A percentile compares a stretch with the other conserved stretches of the same genome.
These are phyloP conservation scores for Lamproptera curius DNA, from an alignment of 2,888 invertebrate genomes.

Conservation along the genomic window DNA sequence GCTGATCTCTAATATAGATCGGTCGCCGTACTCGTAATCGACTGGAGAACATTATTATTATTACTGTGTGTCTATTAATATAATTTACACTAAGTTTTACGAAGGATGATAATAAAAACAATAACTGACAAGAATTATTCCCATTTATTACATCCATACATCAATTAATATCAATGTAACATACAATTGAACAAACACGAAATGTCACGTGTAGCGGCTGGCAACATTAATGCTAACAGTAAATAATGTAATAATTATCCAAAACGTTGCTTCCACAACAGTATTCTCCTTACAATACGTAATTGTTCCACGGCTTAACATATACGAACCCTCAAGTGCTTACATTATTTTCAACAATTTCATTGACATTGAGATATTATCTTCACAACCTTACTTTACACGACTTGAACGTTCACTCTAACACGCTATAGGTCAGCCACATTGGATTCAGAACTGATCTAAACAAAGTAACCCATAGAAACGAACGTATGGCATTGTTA, in stretches of 20 bases:
- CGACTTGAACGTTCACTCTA: no score
- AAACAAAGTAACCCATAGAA: no score
- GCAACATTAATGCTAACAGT: constrained; percentile 1
- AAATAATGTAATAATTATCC: constrained; percentile 6
- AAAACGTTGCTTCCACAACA: not conserved
- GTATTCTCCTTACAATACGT: not conserved
- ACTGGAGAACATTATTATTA: no score
- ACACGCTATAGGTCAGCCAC: no score
- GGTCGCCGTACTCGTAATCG: no score
- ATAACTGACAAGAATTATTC: no score
- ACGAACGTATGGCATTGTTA: no score
- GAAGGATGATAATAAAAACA: no score
- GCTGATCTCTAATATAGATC: no score
- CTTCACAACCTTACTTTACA: constrained; percentile 20
- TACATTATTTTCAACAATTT: constrained; percentile 7
- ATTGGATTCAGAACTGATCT: no score
- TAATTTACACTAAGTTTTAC: no score
- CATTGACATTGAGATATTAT: constrained; percentile 15
- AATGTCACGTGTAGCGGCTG: constrained; percentile 26
- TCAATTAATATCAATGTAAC: constrained; percentile 59
- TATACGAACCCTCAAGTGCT: not conserved
- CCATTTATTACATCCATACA: constrained; percentile 58
- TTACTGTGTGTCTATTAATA: no score
- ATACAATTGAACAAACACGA: constrained; percentile 41
- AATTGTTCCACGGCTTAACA: constrained; percentile 2